Percentiles rank a stretch among this genome's conserved stretches.
These are phyloP conservation scores for Sciurus vulgaris DNA, from an alignment of 2,797 vertebrate species.

Conservation along the genomic window DNA sequence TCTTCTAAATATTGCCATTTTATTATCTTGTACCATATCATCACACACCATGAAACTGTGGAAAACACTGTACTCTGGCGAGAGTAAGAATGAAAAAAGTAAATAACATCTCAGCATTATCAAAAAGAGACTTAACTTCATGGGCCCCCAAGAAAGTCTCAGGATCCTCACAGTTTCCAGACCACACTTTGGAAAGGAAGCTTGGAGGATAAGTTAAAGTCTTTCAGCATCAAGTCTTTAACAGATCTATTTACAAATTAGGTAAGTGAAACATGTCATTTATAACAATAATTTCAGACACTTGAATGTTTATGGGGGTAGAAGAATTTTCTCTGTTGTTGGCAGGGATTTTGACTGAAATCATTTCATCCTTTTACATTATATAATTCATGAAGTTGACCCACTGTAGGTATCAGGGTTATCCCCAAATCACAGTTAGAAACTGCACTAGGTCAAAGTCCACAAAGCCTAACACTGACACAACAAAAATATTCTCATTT, in stretches of 20 bases:
- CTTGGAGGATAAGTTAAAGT: background rate
- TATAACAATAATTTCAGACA: constrained; percentile 1
- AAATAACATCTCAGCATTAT: background rate
- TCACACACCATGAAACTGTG: background rate
- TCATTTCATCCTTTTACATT: background rate
- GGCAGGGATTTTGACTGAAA: background rate
- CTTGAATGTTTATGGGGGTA: background rate
- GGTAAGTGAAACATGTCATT: background rate
- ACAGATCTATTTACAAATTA: background rate
- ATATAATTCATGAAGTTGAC: background rate
- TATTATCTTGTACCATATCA: background rate
- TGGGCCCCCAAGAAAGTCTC: background rate
- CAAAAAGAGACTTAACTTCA: background rate
- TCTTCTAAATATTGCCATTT: constrained; percentile 39
- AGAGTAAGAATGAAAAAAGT: background rate
- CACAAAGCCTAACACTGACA: background rate
- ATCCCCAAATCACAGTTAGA: background rate
- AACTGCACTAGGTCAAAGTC: background rate
- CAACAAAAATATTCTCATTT: constrained; percentile 33
- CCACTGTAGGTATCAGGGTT: background rate
- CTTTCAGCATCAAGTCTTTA: background rate
- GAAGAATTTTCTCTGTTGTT: background rate
- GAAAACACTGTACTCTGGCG: background rate
- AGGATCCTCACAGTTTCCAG: background rate
- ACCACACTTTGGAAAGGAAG: background rate